phyloP scores from a whole-genome alignment of 2,888 invertebrate species.

The Lycophotia porphyrea region DNA sequence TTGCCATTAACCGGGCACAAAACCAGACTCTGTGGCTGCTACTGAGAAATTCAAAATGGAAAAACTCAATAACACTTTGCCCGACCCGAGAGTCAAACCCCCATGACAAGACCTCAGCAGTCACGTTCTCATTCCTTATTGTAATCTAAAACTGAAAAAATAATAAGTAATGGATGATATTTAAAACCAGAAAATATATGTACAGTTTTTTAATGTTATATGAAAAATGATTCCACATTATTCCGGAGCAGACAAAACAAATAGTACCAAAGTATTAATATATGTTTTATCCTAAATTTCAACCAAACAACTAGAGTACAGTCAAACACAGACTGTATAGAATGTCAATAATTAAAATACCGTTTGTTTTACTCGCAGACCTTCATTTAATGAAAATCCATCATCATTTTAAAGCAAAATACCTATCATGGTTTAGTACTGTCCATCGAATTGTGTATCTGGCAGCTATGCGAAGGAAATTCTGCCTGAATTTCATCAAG shows the following conservation, averaged over 20 bases:
- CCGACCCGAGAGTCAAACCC: neutral
- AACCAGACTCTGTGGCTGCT: neutral
- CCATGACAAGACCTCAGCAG: neutral
- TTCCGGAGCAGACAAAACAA: neutral
- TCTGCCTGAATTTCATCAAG: slow-evolving; percentile 64
- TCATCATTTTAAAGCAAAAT: slow-evolving; percentile 45
- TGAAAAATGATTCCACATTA: neutral
- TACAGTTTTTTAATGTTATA: neutral
- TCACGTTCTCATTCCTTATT: neutral
- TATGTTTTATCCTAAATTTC: neutral
- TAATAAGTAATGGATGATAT: neutral
- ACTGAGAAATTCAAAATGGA: neutral
- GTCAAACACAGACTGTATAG: neutral
- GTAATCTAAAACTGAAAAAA: neutral
- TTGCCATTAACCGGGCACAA: neutral
- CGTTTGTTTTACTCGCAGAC: slow-evolving; percentile 21
- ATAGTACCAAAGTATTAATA: neutral
- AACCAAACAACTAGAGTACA: neutral
- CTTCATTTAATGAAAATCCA: slow-evolving; percentile 30
- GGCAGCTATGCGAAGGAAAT: slow-evolving; percentile 40
- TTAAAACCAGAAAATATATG: neutral
- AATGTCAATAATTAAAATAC: slow-evolving; percentile 31
- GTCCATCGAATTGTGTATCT: slow-evolving; percentile 36
- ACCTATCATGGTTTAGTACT: slow-evolving; percentile 34
- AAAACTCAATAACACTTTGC: neutral